phyloP scores from a whole-genome alignment of 2,113 vertebrate genomes.

The Apteryx mantelli region DNA sequence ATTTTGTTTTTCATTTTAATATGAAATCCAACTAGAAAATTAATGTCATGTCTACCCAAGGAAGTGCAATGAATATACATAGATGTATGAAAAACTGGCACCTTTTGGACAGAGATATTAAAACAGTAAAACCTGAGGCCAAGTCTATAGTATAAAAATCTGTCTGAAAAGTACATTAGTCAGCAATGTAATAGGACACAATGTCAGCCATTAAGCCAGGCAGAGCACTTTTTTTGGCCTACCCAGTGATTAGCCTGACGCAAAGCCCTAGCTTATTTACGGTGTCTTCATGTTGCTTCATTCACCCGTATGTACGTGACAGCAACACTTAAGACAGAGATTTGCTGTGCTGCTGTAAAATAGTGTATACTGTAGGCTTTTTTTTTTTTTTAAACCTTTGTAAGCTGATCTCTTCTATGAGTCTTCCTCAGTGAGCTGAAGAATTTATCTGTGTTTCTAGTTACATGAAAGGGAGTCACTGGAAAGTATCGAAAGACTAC shows the following conservation, averaged over 20 bases:
- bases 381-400: neutral
- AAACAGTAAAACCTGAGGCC: constrained; percentile 16
- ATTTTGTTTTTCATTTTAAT: neutral
- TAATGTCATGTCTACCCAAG: neutral
- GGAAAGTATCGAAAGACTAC: neutral
- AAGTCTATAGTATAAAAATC: neutral
- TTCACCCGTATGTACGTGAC: neutral
- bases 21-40: neutral
- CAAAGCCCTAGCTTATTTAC: neutral
- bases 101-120: constrained; percentile 34
- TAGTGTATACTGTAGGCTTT: neutral
- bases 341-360: neutral
- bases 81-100: neutral
- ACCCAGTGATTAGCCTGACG: neutral
- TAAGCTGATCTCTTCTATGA: neutral
- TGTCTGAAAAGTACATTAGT: constrained; percentile 1
- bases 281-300: rapidly evolving
- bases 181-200: neutral
- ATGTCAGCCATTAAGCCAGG: neutral
- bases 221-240: neutral
- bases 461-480: neutral
- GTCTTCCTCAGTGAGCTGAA: neutral
- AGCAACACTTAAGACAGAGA: neutral
- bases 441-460: neutral
- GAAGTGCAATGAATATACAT: neutral